Evolutionary conservation across 2,888 invertebrate species (phyloP), one percentile per base, ranked within the genome.

Genomic region (Lepidocyrtoides sp.): DNA sequence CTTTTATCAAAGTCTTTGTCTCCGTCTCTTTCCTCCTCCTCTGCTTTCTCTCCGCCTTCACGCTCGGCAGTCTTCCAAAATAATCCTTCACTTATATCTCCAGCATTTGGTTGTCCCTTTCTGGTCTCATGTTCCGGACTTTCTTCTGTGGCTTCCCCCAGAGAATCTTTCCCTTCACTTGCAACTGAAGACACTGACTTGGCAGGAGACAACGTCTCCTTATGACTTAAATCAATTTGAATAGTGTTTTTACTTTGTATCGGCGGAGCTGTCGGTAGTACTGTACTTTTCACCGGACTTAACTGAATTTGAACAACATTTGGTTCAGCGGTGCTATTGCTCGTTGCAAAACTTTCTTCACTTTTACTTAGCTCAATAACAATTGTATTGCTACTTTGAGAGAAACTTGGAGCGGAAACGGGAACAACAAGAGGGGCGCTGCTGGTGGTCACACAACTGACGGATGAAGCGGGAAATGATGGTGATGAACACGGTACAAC

Each of bases 71-170:
- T 63, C 79, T 91, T 89, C 91, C 85, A 95, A 93, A 96, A 96
- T 92, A 96, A 96, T 93, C 96, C 96, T 94, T 95, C 89, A 95
- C 95, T 72, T 93, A 90, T 36, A 95, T 95, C 94, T 96, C 96
- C 94, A 96, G 96, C 92, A 97, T 96, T 94, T 97, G 97, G 94
- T 97, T 97, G 90, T 97, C 97, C 94, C 97, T 97, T 86, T 97
- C 97, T 94, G 97, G 97, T 95, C 97, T 97, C 36, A 97, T 97
- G 36, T 97, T 97, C 94, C 97, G 54, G 29, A 57, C 72, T 54
- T 72, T 48, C 81, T 82, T 36, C 69, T 57, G 75, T 44, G 60
- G 77, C 51, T 60, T 48, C 83, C 32, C 69, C 91, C 72, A 84
- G 81, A 36, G 87, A 89, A n/a, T 72, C 89, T 79, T 83, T 91